Evolutionary conservation across 2,797 vertebrate genomes (phyloP).

Genomic region (Hydrophis major): DNA sequence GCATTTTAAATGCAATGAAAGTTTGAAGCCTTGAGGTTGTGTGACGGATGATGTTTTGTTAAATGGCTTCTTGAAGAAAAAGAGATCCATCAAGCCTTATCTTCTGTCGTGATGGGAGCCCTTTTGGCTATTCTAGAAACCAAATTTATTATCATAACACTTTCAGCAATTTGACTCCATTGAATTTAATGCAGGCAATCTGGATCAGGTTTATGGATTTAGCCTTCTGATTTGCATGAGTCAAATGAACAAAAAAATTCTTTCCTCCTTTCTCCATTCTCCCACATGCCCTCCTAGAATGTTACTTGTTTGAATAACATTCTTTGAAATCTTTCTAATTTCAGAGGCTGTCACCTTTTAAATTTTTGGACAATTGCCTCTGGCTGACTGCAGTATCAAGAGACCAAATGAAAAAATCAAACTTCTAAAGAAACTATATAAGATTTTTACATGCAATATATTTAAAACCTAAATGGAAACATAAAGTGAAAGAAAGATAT

Average conservation of each 20-base stretch:
- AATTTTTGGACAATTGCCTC: neutral
- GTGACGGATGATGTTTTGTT: neutral
- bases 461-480: conserved; percentile 11
- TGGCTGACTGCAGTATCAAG: conserved; percentile 43
- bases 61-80: conserved; percentile 1
- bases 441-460: neutral
- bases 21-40: neutral
- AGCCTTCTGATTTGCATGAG: neutral
- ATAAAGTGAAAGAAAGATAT: conserved; percentile 20
- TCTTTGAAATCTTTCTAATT: conserved; percentile 24
- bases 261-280: accelerated
- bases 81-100: neutral
- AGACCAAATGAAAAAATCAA: conserved; percentile 25
- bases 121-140: neutral
- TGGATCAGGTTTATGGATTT: neutral
- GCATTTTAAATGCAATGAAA: neutral
- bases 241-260: accelerated
- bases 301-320: accelerated
- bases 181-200: neutral
- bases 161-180: neutral
- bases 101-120: neutral
- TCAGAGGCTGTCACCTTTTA: conserved; percentile 35
- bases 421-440: conserved; percentile 24
- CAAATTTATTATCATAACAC: neutral
- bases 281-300: neutral